These are phyloP conservation scores for Antheraea yamamai DNA, from an alignment of 2,888 invertebrate genomes.

Conservation along the genomic window DNA sequence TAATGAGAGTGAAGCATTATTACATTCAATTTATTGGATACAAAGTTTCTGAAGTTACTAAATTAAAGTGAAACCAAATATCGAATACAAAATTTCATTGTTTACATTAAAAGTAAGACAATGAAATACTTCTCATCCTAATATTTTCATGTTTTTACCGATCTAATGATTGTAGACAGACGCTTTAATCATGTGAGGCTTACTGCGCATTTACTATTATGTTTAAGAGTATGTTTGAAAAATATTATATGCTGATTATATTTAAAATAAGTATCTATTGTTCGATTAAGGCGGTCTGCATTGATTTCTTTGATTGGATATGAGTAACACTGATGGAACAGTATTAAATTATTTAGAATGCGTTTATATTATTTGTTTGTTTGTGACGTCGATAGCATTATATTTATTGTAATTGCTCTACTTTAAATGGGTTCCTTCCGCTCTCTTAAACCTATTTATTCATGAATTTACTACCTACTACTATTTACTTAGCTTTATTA, in stretches of 20 bases:
- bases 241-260: constrained; percentile 44
- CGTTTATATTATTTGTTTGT: constrained; percentile 1
- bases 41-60: constrained; percentile 43
- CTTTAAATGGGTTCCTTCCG: constrained; percentile 18
- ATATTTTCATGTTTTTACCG: not conserved
- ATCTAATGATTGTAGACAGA: constrained; percentile 35
- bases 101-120: not conserved
- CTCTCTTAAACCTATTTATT: constrained; percentile 23
- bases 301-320: constrained; percentile 37
- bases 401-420: constrained; percentile 25
- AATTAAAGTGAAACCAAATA: not conserved
- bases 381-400: constrained; percentile 20
- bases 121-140: not conserved
- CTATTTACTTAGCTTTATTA: constrained; percentile 9
- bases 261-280: constrained; percentile 52
- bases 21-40: constrained; percentile 34
- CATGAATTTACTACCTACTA: constrained; percentile 17
- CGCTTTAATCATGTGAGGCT: constrained; percentile 73
- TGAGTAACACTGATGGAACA: constrained; percentile 41
- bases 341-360: constrained; percentile 45
- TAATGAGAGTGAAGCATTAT: not conserved
- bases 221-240: constrained; percentile 62
- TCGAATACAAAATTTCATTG: no score
- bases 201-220: constrained; percentile 74
- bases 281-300: constrained; percentile 33